phyloP scores from a whole-genome alignment of 2,888 invertebrate genomes.

The Pollenia amentaria region DNA sequence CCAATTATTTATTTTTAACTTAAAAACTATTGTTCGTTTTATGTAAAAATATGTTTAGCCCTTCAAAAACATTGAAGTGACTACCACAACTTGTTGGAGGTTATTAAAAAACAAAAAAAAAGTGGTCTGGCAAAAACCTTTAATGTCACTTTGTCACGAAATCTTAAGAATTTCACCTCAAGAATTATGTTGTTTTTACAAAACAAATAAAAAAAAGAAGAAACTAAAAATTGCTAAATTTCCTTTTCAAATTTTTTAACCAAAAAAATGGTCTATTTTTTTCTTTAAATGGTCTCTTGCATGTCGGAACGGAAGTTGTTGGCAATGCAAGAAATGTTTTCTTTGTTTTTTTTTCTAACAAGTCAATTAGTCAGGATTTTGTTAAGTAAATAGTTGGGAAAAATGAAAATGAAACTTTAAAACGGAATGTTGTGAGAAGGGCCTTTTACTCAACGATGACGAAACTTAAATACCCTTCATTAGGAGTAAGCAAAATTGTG shows the following conservation, averaged over 20 bases:
- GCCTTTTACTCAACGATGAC: too few species aligned
- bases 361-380: conserved; percentile 70
- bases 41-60: conserved; percentile 36
- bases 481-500: too few species aligned
- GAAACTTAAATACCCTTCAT: too few species aligned
- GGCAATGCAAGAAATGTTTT: conserved; percentile 30
- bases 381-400: conserved; percentile 38
- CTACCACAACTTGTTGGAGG: conserved; percentile 60
- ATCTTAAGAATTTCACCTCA: conserved; percentile 40
- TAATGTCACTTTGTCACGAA: conserved; percentile 72
- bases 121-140: conserved; percentile 44
- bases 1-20: not conserved
- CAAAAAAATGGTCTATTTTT: conserved; percentile 8
- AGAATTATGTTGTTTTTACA: conserved; percentile 33
- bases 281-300: conserved; percentile 36
- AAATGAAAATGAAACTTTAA: not conserved
- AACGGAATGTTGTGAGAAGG: not conserved
- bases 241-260: conserved; percentile 15
- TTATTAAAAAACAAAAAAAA: conserved; percentile 30
- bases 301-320: conserved; percentile 31
- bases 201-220: not conserved
- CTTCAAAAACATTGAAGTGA: not conserved
- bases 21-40: conserved; percentile 50
- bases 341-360: conserved; percentile 50
- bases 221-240: conserved; percentile 31